A percentile compares a stretch with the other conserved stretches of the same genome.
Conservation (phyloP, 2,888 invertebrate species). For the Folsomia candida region DNA sequence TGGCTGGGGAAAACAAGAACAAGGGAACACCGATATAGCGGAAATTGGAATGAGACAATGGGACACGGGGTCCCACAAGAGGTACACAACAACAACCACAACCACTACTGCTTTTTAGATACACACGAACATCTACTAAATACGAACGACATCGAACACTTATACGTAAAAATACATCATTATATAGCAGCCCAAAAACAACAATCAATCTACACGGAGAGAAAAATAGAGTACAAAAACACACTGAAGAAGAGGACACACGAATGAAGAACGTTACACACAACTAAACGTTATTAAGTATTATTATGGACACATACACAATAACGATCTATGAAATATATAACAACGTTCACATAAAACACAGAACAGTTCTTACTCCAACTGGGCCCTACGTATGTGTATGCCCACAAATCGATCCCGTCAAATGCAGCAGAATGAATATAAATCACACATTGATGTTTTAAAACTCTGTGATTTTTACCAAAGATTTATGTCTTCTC, state of each 20-base stretch:
- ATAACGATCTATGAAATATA: neutral
- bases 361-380: conserved; percentile 42
- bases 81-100: neutral
- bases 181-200: conserved; percentile 2
- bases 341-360: conserved; percentile 12
- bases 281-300: too few species aligned
- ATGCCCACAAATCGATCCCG: conserved; percentile 42
- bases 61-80: conserved; percentile 15
- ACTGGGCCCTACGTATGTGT: conserved; percentile 49
- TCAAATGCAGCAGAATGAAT: conserved; percentile 47
- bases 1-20: conserved; percentile 17
- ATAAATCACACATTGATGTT: conserved; percentile 36
- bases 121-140: neutral
- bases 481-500: neutral
- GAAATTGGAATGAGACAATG: neutral
- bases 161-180: neutral
- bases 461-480: conserved; percentile 5
- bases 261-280: too few species aligned
- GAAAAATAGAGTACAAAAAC: conserved; percentile 8
- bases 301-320: too few species aligned
- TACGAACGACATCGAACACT: neutral
- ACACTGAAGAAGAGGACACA: too few species aligned
- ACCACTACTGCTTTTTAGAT: neutral
- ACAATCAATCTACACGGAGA: neutral
- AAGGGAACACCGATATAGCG: neutral